Conservation (phyloP, 2,113 vertebrate genomes). For the Lethenteron camtschaticum region DNA sequence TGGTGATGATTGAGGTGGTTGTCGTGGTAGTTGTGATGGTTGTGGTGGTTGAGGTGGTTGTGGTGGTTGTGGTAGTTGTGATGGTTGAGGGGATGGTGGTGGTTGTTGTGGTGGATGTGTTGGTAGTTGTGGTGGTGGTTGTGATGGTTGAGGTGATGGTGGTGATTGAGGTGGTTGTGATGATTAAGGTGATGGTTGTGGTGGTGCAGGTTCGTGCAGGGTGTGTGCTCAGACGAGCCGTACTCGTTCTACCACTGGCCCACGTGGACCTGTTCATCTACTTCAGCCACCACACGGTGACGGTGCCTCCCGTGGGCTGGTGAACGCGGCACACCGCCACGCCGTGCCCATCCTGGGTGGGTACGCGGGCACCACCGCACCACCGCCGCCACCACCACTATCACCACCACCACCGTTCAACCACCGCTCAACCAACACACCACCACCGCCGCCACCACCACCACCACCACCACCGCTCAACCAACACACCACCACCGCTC, state of each 20-base stretch:
- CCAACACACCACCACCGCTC: too few relatives aligned
- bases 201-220: slow-evolving; percentile 54
- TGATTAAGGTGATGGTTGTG: not conserved
- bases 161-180: not conserved
- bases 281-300: slow-evolving; percentile 64
- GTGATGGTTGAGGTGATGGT: not conserved
- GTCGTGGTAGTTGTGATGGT: too few relatives aligned
- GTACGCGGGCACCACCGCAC: slow-evolving; percentile 6
- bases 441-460: too few relatives aligned
- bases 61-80: not conserved
- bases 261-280: slow-evolving; percentile 78
- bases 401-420: too few relatives aligned
- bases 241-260: slow-evolving; percentile 85
- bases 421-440: too few relatives aligned
- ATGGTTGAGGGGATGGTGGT: not conserved
- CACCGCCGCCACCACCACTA: too few relatives aligned
- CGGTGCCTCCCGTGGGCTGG: slow-evolving; percentile 66
- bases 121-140: not conserved
- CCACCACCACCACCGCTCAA: too few relatives aligned
- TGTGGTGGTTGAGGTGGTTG: not conserved
- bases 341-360: slow-evolving; percentile 57
- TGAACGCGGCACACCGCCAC: slow-evolving; percentile 54
- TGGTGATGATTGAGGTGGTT: too few relatives aligned
- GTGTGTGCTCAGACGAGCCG: slow-evolving; percentile 22
- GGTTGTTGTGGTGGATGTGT: too few relatives aligned